Evolutionary conservation across 2,113 vertebrate genomes (phyloP).

Genomic region (Coptodon bakossiorum): DNA sequence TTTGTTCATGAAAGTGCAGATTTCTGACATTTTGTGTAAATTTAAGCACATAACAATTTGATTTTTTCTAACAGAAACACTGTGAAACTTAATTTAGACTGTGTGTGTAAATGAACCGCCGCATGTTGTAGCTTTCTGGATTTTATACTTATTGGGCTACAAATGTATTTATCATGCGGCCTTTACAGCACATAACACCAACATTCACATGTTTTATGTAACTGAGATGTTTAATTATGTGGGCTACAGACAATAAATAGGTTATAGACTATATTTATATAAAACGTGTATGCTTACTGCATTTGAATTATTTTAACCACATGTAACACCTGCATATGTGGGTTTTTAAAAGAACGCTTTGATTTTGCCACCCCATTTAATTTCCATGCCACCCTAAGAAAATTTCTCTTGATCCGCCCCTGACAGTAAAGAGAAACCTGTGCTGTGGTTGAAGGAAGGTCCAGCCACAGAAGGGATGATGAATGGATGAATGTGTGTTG

Average conservation of each 20-base stretch:
- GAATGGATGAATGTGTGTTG: not conserved
- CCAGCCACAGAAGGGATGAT: not conserved
- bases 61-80: not conserved
- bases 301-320: not conserved
- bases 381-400: not conserved
- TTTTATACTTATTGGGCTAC: not conserved
- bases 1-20: not conserved
- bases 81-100: not conserved
- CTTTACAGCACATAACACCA: not conserved
- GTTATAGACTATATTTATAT: not conserved
- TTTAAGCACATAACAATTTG: not conserved
- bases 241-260: not conserved
- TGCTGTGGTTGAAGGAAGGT: not conserved
- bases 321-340: not conserved
- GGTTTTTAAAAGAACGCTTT: not conserved
- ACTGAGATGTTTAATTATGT: not conserved
- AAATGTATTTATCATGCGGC: not conserved
- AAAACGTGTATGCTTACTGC: not conserved
- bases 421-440: not conserved
- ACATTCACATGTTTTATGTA: not conserved
- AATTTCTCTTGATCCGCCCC: accelerated
- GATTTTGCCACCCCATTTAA: not conserved
- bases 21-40: not conserved
- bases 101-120: not conserved
- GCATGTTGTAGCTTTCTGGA: not conserved